phyloP scores from a whole-genome alignment of 2,797 vertebrate genomes.

The Danio choprae region DNA sequence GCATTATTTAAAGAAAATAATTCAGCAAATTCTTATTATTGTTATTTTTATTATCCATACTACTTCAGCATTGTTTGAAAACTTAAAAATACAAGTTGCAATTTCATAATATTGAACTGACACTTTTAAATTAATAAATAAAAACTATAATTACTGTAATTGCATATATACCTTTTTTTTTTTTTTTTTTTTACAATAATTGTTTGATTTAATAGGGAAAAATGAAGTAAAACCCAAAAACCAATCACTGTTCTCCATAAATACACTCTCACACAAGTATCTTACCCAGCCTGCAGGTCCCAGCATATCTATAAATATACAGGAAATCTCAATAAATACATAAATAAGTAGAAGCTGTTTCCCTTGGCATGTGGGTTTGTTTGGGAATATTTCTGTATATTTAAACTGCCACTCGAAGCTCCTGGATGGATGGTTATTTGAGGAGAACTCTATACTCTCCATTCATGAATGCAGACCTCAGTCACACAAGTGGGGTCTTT shows the following conservation, averaged over 20 bases:
- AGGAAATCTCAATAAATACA: conserved; percentile 83
- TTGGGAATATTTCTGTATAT: conserved; percentile 82
- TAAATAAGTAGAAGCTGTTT: conserved; percentile 81
- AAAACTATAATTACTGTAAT: too few relatives aligned
- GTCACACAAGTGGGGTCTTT: conserved; percentile 61
- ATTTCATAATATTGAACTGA: too few relatives aligned
- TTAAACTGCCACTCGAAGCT: conserved; percentile 78
- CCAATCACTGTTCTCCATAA: neutral
- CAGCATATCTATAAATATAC: conserved; percentile 75
- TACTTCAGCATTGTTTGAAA: too few relatives aligned
- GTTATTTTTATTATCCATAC: neutral
- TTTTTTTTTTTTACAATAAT: too few relatives aligned
- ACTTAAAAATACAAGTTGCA: too few relatives aligned
- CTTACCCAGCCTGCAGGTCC: conserved; percentile 67
- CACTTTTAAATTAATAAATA: too few relatives aligned
- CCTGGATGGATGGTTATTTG: conserved; percentile 64
- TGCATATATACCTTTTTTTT: too few relatives aligned
- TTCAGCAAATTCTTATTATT: too few relatives aligned
- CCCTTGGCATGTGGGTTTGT: conserved; percentile 77
- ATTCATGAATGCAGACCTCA: conserved; percentile 69
- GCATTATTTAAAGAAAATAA: too few relatives aligned
- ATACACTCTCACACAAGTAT: conserved; percentile 21
- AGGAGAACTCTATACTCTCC: conserved; percentile 63
- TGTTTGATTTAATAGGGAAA: too few relatives aligned
- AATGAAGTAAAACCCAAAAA: too few relatives aligned